These are phyloP conservation scores for Chalcis sispes DNA, from an alignment of 2,888 invertebrate genomes.

Conservation along the genomic window DNA sequence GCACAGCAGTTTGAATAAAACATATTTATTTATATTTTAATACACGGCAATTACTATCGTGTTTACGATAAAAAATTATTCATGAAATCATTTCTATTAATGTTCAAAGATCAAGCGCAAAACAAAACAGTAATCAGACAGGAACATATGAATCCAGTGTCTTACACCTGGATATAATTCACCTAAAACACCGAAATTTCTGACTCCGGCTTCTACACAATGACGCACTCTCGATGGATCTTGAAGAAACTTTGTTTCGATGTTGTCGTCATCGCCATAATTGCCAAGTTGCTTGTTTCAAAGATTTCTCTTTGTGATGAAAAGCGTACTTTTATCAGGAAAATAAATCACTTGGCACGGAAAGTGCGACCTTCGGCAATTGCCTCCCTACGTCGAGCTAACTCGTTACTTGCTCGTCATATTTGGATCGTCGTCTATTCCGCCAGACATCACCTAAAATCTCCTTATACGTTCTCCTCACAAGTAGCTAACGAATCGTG, in stretches of 20 bases:
- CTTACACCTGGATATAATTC: no score
- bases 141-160: no score
- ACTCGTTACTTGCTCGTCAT: slow-evolving; percentile 33
- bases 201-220: not conserved
- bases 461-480: slow-evolving; percentile 7
- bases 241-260: not conserved
- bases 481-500: slow-evolving; percentile 48
- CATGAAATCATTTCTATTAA: no score
- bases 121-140: no score
- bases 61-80: no score
- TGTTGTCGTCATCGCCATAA: no score
- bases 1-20: no score
- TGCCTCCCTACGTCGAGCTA: slow-evolving; percentile 1
- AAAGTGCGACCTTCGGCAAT: slow-evolving; percentile 49
- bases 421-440: slow-evolving; percentile 41
- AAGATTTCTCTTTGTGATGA: not conserved
- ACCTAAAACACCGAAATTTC: not conserved
- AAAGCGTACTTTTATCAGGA: slow-evolving; percentile 53
- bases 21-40: no score
- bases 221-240: not conserved
- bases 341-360: slow-evolving; percentile 59
- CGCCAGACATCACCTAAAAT: slow-evolving; percentile 34
- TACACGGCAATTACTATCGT: no score
- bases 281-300: not conserved
- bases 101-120: no score